These are phyloP conservation scores for Lithobates pipiens DNA, from an alignment of 2,797 vertebrate species.

Conservation along the genomic window DNA sequence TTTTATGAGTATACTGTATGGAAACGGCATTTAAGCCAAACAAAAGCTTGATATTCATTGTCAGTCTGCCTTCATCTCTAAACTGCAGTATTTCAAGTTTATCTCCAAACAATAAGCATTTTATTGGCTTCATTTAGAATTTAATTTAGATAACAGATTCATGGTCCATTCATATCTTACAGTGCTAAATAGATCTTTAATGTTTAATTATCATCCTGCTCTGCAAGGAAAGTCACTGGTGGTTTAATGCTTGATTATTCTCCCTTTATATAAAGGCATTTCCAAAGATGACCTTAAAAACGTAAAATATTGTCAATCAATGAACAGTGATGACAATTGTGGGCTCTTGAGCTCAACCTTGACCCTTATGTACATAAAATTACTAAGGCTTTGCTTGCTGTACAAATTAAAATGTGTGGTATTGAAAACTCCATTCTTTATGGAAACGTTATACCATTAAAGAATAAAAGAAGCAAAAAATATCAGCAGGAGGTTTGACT, in stretches of 20 bases:
- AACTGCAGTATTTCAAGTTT: conserved; percentile 51
- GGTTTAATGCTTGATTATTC: conserved; percentile 47
- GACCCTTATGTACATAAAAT: background rate
- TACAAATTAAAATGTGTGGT: background rate
- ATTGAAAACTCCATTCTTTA: background rate
- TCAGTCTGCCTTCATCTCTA: conserved; percentile 19
- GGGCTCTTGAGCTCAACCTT: background rate
- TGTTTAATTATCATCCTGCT: conserved; percentile 55
- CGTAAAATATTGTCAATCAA: conserved; percentile 3
- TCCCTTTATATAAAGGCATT: conserved; percentile 8
- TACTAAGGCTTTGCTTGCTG: background rate
- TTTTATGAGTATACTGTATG: background rate
- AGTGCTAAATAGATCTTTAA: conserved; percentile 59
- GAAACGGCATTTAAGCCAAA: background rate
- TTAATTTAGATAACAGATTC: conserved; percentile 67
- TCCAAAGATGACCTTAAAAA: conserved; percentile 41
- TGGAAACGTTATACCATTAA: background rate
- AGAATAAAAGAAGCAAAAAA: background rate
- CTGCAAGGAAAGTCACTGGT: conserved; percentile 28
- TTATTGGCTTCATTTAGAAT: conserved; percentile 65
- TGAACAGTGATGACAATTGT: background rate
- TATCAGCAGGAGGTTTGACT: background rate
- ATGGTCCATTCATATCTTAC: conserved; percentile 49
- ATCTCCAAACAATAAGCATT: conserved; percentile 59
- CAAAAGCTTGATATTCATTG: background rate